Conservation (phyloP, 2,888 invertebrate species). For the Sipha maydis region DNA sequence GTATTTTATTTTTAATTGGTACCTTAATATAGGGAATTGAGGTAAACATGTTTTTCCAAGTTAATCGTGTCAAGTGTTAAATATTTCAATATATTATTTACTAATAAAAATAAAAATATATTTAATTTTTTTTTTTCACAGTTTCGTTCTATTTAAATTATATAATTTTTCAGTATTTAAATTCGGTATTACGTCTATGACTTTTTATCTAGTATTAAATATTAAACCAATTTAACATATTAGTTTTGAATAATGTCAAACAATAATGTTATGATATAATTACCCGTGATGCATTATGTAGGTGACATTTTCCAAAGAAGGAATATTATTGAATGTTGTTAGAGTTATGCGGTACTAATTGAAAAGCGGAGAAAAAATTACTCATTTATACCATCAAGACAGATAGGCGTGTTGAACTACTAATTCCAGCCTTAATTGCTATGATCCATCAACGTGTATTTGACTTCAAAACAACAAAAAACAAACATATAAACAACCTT, state of each 20-base stretch:
- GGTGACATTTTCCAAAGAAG: not conserved
- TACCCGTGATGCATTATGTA: not conserved
- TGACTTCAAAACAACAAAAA: conserved; percentile 33
- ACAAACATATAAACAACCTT: conserved; percentile 56
- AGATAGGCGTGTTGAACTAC: conserved; percentile 17
- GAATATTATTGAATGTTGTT: not conserved
- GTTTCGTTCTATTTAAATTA: no score
- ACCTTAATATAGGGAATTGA: conserved; percentile 22
- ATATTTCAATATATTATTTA: conserved; percentile 17
- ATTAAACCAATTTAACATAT: no score
- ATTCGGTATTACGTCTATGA: no score
- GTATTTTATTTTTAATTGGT: conserved; percentile 42
- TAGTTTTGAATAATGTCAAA: no score
- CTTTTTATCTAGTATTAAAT: no score
- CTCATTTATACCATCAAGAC: not conserved
- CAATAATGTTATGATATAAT: no score
- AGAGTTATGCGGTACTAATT: not conserved
- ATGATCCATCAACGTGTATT: conserved; percentile 34
- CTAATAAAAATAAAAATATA: not conserved
- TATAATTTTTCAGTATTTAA: no score
- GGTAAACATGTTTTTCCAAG: conserved; percentile 32
- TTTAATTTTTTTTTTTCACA: not conserved
- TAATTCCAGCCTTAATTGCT: conserved; percentile 47
- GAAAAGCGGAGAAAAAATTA: not conserved
- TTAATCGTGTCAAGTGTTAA: conserved; percentile 25